Evolutionary conservation across 1,140 invertebrate species (phyloP).

Genomic region (Watersipora subatra): DNA sequence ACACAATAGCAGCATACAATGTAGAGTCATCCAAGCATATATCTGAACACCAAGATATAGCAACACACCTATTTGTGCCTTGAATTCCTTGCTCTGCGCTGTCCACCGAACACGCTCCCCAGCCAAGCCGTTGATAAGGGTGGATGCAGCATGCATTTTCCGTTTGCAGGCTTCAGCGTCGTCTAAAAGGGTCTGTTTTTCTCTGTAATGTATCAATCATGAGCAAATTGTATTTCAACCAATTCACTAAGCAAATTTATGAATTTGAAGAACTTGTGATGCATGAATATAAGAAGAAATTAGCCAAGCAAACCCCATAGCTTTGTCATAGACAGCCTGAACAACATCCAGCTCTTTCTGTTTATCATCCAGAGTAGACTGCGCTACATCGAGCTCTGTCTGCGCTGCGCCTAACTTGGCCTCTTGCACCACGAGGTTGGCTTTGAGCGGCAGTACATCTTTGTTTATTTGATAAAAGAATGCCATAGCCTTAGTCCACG

Average conservation of each 20-base stretch:
- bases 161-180: conserved; percentile 76
- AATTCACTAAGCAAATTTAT: too few relatives aligned
- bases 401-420: conserved; percentile 71
- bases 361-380: conserved; percentile 67
- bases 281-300: conserved; percentile 9
- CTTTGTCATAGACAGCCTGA: conserved; percentile 73
- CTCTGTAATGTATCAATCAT: not conserved
- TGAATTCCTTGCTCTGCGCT: conserved; percentile 83
- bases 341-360: conserved; percentile 70
- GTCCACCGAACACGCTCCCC: conserved; percentile 90
- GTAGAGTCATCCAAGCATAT: too few relatives aligned
- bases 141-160: conserved; percentile 89
- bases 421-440: conserved; percentile 75
- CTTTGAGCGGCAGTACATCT: conserved; percentile 78
- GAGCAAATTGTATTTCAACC: too few relatives aligned
- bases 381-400: conserved; percentile 69
- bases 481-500: conserved; percentile 92
- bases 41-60: too few relatives aligned
- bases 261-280: too few relatives aligned
- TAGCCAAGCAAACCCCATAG: conserved; percentile 58
- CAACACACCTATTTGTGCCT: conserved; percentile 60
- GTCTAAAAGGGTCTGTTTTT: conserved; percentile 64
- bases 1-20: too few relatives aligned
- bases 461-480: conserved; percentile 86
- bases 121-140: conserved; percentile 79